These are phyloP conservation scores for Aythya baeri DNA, from an alignment of 2,113 vertebrate species.

Conservation along the genomic window DNA sequence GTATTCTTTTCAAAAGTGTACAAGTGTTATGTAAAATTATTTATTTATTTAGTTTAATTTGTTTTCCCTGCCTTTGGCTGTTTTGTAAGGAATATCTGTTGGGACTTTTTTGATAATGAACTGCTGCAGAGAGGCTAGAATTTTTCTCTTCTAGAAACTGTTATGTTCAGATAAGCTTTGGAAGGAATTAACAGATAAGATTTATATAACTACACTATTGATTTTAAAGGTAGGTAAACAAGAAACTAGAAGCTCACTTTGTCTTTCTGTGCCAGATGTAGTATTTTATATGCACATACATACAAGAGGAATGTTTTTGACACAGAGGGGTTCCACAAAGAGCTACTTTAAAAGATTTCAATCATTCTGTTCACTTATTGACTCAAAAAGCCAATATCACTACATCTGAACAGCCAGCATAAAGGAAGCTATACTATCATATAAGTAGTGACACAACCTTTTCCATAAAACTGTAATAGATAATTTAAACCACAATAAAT, in stretches of 20 bases:
- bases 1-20: not conserved
- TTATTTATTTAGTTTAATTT: not conserved
- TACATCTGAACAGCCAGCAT: not conserved
- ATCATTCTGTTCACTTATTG: not conserved
- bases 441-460: not conserved
- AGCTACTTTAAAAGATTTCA: not conserved
- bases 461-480: not conserved
- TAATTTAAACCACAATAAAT: not conserved
- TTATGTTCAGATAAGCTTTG: constrained; percentile 7
- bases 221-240: constrained; percentile 52
- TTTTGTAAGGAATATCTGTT: not conserved
- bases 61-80: not conserved
- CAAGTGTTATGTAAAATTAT: not conserved
- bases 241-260: not conserved
- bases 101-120: constrained; percentile 4
- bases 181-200: not conserved
- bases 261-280: not conserved
- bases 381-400: not conserved
- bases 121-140: not conserved
- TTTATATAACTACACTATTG: not conserved
- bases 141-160: not conserved
- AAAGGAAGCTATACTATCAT: not conserved
- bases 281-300: not conserved
- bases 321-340: not conserved
- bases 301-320: not conserved